These are phyloP conservation scores for Biston stratarius DNA, from an alignment of 2,888 invertebrate genomes.

Conservation along the genomic window DNA sequence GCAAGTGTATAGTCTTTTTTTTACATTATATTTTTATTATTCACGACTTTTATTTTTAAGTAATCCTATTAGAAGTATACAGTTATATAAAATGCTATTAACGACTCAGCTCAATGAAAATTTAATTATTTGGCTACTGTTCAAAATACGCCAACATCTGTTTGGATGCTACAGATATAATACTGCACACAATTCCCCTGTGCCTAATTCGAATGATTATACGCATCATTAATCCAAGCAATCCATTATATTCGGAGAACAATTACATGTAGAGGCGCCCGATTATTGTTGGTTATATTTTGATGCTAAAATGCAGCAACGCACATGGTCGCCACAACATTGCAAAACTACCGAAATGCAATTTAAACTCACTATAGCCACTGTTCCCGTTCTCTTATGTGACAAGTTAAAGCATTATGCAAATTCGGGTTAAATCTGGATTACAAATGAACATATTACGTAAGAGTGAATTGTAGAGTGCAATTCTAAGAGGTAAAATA, in stretches of 20 bases:
- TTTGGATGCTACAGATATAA: conserved; percentile 27
- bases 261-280: conserved; percentile 45
- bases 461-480: conserved; percentile 48
- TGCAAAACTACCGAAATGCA: conserved; percentile 73
- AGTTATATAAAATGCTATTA: neutral
- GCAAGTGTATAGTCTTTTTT: no score
- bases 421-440: conserved; percentile 71
- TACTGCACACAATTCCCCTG: conserved; percentile 26
- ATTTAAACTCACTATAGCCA: conserved; percentile 73
- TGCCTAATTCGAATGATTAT: conserved; percentile 42
- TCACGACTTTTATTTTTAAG: no score
- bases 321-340: conserved; percentile 64
- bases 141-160: conserved; percentile 13
- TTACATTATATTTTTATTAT: no score
- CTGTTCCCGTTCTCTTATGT: conserved; percentile 68
- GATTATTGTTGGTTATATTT: conserved; percentile 61
- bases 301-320: conserved; percentile 62
- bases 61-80: no score
- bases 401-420: conserved; percentile 79
- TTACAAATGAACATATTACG: conserved; percentile 67
- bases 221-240: conserved; percentile 45
- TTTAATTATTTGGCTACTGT: conserved; percentile 17
- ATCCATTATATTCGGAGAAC: conserved; percentile 51
- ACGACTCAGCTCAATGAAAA: neutral
- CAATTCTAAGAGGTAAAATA: conserved; percentile 46